Percentiles rank a stretch among this genome's conserved stretches.
Conservation (phyloP, 2,113 vertebrate genomes). For the Morone chrysops region DNA sequence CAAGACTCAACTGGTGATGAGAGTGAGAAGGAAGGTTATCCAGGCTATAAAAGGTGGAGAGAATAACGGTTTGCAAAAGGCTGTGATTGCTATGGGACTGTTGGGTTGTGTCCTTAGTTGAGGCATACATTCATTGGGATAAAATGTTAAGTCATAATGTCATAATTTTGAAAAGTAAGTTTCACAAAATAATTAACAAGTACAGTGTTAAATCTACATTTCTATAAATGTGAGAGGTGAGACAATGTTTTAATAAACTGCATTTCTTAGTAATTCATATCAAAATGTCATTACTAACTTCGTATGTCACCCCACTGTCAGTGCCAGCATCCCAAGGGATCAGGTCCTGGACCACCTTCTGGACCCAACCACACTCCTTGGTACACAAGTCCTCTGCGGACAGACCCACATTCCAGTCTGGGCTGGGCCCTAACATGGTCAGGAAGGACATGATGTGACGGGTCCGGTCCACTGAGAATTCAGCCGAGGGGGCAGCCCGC, state of each 20-base stretch:
- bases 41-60: conserved; percentile 41
- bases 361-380: conserved; percentile 98
- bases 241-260: not conserved
- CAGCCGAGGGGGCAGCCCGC: conserved; percentile 96
- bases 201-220: not conserved
- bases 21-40: conserved; percentile 45
- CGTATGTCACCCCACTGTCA: conserved; percentile 94
- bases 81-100: conserved; percentile 17
- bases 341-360: conserved; percentile 94
- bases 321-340: conserved; percentile 99
- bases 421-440: conserved; percentile 97
- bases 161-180: not conserved
- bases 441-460: conserved; percentile 99
- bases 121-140: conserved; percentile 8
- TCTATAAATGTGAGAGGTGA: not conserved
- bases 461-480: conserved; percentile 96
- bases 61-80: conserved; percentile 30
- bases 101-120: conserved; percentile 33
- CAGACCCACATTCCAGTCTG: conserved; percentile 97
- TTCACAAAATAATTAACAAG: not conserved
- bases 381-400: conserved; percentile 97
- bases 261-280: not conserved
- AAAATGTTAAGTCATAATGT: no score
- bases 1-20: conserved; percentile 51
- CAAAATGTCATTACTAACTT: conserved; percentile 83